Percentiles rank a stretch among this genome's conserved stretches.
phyloP scores from a whole-genome alignment of 2,888 invertebrate genomes.

The Limnephilus rhombicus region DNA sequence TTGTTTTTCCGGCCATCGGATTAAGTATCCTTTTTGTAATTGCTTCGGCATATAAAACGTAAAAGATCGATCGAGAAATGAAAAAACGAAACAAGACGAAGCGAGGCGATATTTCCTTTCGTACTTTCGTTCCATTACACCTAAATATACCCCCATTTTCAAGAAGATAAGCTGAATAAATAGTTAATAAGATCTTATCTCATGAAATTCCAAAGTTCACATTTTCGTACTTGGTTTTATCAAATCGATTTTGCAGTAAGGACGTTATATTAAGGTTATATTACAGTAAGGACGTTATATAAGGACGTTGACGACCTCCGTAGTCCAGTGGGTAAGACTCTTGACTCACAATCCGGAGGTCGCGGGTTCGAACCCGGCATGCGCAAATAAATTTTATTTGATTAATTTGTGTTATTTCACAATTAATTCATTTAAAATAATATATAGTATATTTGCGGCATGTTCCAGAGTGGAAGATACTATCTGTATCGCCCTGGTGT shows the following conservation, averaged over 20 bases:
- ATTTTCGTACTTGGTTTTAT: slow-evolving; percentile 39
- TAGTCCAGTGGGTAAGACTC: too few relatives aligned
- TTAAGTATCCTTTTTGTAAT: slow-evolving; percentile 32
- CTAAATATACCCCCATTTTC: slow-evolving; percentile 41
- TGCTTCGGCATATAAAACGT: slow-evolving; percentile 11
- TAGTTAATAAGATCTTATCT: slow-evolving; percentile 42
- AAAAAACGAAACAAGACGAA: background rate
- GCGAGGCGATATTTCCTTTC: slow-evolving; percentile 18
- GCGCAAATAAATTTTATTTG: too few relatives aligned
- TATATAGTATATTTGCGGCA: too few relatives aligned
- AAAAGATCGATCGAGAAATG: slow-evolving; percentile 17
- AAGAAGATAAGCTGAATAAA: slow-evolving; percentile 51
- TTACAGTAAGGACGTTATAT: too few relatives aligned
- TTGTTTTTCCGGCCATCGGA: background rate
- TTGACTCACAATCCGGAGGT: too few relatives aligned
- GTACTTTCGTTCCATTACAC: slow-evolving; percentile 60
- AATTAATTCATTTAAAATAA: too few relatives aligned
- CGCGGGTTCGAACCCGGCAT: too few relatives aligned
- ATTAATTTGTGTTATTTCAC: too few relatives aligned
- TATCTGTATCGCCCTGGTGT: too few relatives aligned
- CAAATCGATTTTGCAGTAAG: slow-evolving; percentile 60
- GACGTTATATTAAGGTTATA: too few relatives aligned
- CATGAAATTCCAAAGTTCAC: slow-evolving; percentile 44
- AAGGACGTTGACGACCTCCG: too few relatives aligned
- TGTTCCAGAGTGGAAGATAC: too few relatives aligned